Evolutionary conservation across 2,888 invertebrate species (phyloP).

Genomic region (Catocala fraxini): DNA sequence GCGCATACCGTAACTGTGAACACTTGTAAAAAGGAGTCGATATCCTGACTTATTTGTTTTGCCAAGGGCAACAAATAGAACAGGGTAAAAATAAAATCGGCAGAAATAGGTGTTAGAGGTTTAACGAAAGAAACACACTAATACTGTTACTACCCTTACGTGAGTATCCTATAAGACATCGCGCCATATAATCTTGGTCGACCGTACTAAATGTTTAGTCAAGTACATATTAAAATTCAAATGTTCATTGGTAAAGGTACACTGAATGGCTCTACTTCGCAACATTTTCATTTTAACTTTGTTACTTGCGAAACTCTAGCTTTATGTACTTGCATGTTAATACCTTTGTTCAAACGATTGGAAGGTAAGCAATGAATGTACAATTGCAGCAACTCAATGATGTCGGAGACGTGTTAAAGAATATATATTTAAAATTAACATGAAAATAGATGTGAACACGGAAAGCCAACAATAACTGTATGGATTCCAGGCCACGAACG

Average conservation of each 20-base stretch:
- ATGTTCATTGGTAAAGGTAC: conserved; percentile 4
- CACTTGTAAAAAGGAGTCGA: too few species aligned
- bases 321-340: conserved; percentile 30
- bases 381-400: conserved; percentile 26
- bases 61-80: too few species aligned
- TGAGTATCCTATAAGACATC: too few species aligned
- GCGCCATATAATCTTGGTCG: too few species aligned
- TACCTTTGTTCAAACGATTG: conserved; percentile 37
- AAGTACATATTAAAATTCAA: not conserved
- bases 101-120: too few species aligned
- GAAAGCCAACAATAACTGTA: conserved; percentile 16
- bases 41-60: too few species aligned
- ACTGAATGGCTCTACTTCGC: conserved; percentile 7
- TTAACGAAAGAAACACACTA: too few species aligned
- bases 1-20: too few species aligned
- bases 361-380: conserved; percentile 39
- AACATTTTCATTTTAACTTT: conserved; percentile 21
- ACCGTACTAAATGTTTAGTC: not conserved
- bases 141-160: too few species aligned
- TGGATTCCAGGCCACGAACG: conserved; percentile 2
- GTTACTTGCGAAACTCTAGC: conserved; percentile 20
- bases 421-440: conserved; percentile 39
- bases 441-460: conserved; percentile 19
- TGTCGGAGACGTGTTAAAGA: conserved; percentile 36
- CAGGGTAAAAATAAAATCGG: too few species aligned